Conservation (phyloP, 2,888 invertebrate species). For the Nesidiocoris tenuis region DNA sequence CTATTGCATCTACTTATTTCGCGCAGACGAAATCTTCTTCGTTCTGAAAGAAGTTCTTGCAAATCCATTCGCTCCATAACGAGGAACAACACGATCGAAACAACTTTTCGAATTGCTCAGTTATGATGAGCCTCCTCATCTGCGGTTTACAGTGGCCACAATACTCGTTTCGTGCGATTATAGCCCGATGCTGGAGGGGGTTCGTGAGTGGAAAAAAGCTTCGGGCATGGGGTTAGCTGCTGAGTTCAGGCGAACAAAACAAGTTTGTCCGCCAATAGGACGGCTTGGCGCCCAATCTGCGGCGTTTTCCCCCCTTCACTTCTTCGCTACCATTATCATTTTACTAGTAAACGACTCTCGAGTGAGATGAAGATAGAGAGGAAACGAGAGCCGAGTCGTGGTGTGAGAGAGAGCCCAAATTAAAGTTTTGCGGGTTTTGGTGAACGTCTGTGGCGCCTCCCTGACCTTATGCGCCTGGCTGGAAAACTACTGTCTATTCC, state of each 20-base stretch:
- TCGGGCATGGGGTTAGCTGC: neutral
- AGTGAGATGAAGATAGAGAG: neutral
- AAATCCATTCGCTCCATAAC: neutral
- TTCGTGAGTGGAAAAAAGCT: neutral
- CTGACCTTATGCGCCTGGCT: slow-evolving; percentile 25
- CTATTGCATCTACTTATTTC: too few species aligned
- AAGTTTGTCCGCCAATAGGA: neutral
- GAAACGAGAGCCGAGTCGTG: neutral
- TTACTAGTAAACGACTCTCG: neutral
- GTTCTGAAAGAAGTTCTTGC: neutral
- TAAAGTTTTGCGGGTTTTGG: slow-evolving; percentile 22
- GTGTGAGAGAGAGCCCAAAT: slow-evolving; percentile 1
- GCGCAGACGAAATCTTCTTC: too few species aligned
- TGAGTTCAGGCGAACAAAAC: slow-evolving; percentile 17
- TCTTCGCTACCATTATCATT: neutral
- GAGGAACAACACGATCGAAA: slow-evolving; percentile 14
- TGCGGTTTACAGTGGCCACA: neutral
- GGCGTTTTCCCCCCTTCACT: neutral
- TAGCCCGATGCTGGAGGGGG: neutral
- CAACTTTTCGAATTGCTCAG: slow-evolving; percentile 25
- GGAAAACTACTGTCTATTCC: neutral
- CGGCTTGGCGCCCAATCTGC: slow-evolving; percentile 24
- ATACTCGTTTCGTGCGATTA: neutral
- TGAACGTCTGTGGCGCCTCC: slow-evolving; percentile 35
- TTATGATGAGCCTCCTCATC: neutral